These are phyloP conservation scores for Cassiopea xamachana DNA, from an alignment of 30 jellyfish, hydroid and myxozoan genomes.

Conservation along the genomic window DNA sequence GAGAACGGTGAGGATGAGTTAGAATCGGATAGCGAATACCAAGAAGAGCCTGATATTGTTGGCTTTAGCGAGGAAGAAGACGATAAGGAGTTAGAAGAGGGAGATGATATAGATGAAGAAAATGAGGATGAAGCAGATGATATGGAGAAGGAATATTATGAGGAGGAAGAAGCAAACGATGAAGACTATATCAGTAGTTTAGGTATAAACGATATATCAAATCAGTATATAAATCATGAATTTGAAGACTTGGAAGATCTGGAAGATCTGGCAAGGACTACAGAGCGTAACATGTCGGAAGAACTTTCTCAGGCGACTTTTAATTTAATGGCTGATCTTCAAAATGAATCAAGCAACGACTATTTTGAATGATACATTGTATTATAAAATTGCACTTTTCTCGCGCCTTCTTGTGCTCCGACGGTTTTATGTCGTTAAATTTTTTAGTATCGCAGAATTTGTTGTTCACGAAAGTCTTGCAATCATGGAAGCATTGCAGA, in stretches of 20 bases:
- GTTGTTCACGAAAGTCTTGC: background rate
- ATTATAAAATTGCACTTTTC: too few relatives aligned
- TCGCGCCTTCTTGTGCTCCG: too few relatives aligned
- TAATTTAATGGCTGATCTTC: slow-evolving; percentile 81
- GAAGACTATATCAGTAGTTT: slow-evolving; percentile 9
- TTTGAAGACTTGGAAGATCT: slow-evolving; percentile 32
- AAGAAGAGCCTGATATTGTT: slow-evolving; percentile 21
- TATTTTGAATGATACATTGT: slow-evolving; percentile 9
- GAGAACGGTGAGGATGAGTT: slow-evolving; percentile 13
- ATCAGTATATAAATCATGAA: slow-evolving; percentile 10
- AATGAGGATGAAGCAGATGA: slow-evolving; percentile 53
- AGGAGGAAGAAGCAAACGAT: slow-evolving; percentile 14
- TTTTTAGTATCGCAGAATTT: background rate
- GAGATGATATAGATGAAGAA: slow-evolving; percentile 18
- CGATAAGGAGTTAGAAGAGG: slow-evolving; percentile 35
- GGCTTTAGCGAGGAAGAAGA: slow-evolving; percentile 28
- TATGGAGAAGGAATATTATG: slow-evolving; percentile 1
- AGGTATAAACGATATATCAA: slow-evolving; percentile 6
- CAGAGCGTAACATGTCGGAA: slow-evolving; percentile 63
- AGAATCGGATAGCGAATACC: background rate
- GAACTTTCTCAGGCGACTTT: slow-evolving; percentile 79
- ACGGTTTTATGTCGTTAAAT: background rate
- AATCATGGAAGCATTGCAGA: background rate
- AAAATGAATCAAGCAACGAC: slow-evolving; percentile 62
- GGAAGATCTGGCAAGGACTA: slow-evolving; percentile 58